Conservation (phyloP, 2,888 invertebrate species). For the Proisotoma minuta region DNA sequence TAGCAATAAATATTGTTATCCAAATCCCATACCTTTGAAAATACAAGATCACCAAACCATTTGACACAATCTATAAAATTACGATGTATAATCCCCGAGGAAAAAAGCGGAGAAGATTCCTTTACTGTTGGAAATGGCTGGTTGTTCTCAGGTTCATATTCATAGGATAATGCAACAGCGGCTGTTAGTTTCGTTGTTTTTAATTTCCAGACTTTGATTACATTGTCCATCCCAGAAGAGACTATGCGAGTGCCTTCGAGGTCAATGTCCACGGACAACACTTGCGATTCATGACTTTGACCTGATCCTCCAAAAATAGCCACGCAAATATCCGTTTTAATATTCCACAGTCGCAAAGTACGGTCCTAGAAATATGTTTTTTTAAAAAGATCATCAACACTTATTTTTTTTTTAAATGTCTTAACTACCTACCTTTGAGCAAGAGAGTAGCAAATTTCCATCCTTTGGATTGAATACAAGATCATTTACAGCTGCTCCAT, state of each 20-base stretch:
- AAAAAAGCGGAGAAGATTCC: slow-evolving; percentile 93
- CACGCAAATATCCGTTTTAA: slow-evolving; percentile 86
- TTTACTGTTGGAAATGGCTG: slow-evolving; percentile 83
- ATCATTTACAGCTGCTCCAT: slow-evolving; percentile 85
- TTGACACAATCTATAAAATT: slow-evolving; percentile 98
- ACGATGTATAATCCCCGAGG: slow-evolving; percentile 91
- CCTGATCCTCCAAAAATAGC: slow-evolving; percentile 96
- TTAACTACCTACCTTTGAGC: slow-evolving; percentile 63
- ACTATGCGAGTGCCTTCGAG: slow-evolving; percentile 76
- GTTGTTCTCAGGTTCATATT: slow-evolving; percentile 61
- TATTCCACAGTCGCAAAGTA: slow-evolving; percentile 86
- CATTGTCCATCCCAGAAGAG: slow-evolving; percentile 98
- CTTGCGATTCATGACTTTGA: slow-evolving; percentile 92
- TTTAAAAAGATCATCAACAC: background rate
- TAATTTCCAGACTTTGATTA: slow-evolving; percentile 88
- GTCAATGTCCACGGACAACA: slow-evolving; percentile 82
- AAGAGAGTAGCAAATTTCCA: slow-evolving; percentile 80
- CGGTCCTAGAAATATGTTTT: slow-evolving; percentile 58
- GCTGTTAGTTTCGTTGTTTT: slow-evolving; percentile 77
- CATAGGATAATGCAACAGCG: slow-evolving; percentile 78
- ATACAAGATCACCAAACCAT: slow-evolving; percentile 90
- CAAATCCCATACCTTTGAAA: slow-evolving; percentile 69
- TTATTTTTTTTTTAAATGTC: background rate
- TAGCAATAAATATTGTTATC: background rate
- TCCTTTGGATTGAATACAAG: slow-evolving; percentile 88